Base-by-base conservation (phyloP, 2,797 vertebrate genomes). In the Tangara arthus region DNA sequence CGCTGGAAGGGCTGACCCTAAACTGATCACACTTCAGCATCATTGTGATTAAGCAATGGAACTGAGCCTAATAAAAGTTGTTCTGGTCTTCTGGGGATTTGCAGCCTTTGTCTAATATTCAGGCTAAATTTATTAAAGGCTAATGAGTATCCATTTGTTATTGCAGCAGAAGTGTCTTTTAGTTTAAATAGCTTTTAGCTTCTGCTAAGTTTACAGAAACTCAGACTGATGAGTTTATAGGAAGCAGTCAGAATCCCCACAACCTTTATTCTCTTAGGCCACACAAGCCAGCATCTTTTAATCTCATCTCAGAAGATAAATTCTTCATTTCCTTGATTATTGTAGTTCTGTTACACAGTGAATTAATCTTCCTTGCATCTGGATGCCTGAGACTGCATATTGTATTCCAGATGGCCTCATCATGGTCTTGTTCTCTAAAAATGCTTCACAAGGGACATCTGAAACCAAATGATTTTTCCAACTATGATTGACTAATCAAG, bases 351-450 rank as follows among this genome's bases (percentile, higher is more conserved):
- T 90, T 94, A 61, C 57, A 75, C 46, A 75, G 49, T 39, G 64
- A 91, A 93, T 90, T 88, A 91, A 94, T 96, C 79, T 86, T 94
- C 46, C 57, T 66, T 81, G 65, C 76, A 89, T 94, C 93, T 91
- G 80, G 80, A 35, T 86, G 46, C 80, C 53, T 1, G 0, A 78
- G 72, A 81, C 57, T 73, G 76, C 84, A 75, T 87, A 89, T 71
- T 96, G 94, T 93, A 60, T 93, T 91, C 96, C 94, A 96, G 93
- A 94, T 95, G 91, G 87, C 69, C 76, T 94, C 91, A 88, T 94
- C 84, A 78, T 85, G 79, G 69, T 66, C 89, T 75, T 70, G 41
- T 73, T 93, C 84, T 71, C 89, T 71, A 81, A 92, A 95, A 96
- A 94, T 75, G 68, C 60, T 71, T 94, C 93, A 64, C 69, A 46